These are phyloP conservation scores for Paraescarpia echinospica DNA, from an alignment of 1,140 invertebrate species.

Conservation along the genomic window DNA sequence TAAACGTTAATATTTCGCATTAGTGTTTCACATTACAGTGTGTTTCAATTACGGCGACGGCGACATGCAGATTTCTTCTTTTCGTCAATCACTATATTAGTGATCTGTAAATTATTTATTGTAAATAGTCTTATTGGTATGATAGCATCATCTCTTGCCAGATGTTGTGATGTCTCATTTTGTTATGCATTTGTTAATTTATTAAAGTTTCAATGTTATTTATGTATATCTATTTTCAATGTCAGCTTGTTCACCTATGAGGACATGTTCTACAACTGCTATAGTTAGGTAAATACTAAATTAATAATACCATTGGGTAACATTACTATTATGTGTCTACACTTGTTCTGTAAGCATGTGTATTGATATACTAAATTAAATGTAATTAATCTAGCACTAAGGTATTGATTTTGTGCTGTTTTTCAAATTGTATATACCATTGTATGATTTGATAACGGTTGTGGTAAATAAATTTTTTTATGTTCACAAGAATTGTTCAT, in stretches of 20 bases:
- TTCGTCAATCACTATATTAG: background rate
- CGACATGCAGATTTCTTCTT: background rate
- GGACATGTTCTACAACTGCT: background rate
- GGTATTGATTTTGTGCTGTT: background rate
- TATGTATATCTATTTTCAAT: background rate
- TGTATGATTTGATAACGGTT: background rate
- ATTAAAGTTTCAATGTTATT: background rate
- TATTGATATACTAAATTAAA: background rate
- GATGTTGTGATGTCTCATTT: background rate
- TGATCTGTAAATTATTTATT: background rate
- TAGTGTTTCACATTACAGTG: background rate
- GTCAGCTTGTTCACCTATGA: background rate
- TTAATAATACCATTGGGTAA: too few relatives aligned
- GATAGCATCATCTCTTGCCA: background rate
- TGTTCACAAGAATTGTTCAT: background rate
- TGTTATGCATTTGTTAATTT: background rate
- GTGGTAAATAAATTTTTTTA: background rate
- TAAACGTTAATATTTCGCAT: background rate
- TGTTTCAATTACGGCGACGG: too few relatives aligned
- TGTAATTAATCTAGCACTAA: background rate
- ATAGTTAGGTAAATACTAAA: too few relatives aligned
- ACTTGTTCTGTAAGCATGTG: background rate
- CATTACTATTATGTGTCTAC: too few relatives aligned
- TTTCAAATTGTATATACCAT: background rate
- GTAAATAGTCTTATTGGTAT: background rate